Evolutionary conservation across 2,113 vertebrate genomes (phyloP), one percentile per base, ranked within the genome.

Genomic region (Eulacestoma nigropectus): DNA sequence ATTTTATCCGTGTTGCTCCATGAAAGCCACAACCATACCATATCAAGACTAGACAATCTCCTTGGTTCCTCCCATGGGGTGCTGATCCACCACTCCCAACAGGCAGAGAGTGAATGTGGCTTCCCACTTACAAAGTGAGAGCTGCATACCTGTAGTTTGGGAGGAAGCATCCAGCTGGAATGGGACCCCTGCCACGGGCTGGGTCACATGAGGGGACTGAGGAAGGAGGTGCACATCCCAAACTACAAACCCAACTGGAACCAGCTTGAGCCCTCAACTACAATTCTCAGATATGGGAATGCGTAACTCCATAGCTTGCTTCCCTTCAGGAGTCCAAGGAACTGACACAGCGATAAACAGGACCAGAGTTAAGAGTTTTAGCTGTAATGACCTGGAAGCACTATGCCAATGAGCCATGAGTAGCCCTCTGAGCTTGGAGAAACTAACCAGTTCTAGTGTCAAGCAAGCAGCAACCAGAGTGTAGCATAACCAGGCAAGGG

Each of bases 31-130:
- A 65, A 30, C 10, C 0, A 0, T 26, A 17, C 19, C 0, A 0
- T 11, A 52, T 3, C 8, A 53, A 76, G 53, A 22, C 18, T 32
- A 27, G 33, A 42, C 39, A 50, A 64, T 13, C 47, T 50, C 39
- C 20, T n/a, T 32, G 8, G 29, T 21, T 18, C 55, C 11, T 52
- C 25, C n/a, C 3, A 0, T 1, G 4, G 35, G 39, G 33, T 0
- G 0, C 4, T 5, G 4, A 63, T 12, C 14, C 22, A 23, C 6
- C 0, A 1, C 10, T 30, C 8, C 22, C 59, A 19, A 20, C 0
- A 7, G 33, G 12, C 26, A 81, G 33, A 23, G 12, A 21, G 9
- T n/a, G 25, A 52, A 74, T 6, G 2, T 6, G 30, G 33, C 30
- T 72, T 56, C 41, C 59, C 29, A 57, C 4, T 52, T 35, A 21